Evolutionary conservation across 2,888 invertebrate species (phyloP).

Genomic region (Diachrysia chrysitis): DNA sequence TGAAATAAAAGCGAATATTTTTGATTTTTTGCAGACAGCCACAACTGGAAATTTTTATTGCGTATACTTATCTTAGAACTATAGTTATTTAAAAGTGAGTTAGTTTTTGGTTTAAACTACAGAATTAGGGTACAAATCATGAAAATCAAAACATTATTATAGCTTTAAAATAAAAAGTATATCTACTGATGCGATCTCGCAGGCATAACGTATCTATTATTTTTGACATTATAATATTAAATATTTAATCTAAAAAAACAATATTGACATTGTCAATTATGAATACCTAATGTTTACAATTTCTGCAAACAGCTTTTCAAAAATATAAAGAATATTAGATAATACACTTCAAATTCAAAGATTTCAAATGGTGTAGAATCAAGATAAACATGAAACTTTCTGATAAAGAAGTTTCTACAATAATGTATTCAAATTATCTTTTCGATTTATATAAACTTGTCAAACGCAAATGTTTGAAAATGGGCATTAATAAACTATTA

Average conservation of each 20-base stretch:
- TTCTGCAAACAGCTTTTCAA: constrained; percentile 15
- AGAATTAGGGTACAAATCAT: no score
- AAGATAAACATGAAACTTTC: constrained; percentile 10
- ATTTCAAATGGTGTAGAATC: constrained; percentile 11
- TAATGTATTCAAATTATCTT: constrained; percentile 14
- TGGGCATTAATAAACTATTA: not conserved
- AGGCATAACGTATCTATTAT: no score
- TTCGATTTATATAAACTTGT: constrained; percentile 11
- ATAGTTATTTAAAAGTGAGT: no score
- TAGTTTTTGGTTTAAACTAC: no score
- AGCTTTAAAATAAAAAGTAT: no score
- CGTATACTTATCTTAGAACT: no score
- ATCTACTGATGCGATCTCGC: no score
- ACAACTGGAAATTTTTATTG: not conserved
- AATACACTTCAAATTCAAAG: not conserved
- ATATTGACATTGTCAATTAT: no score
- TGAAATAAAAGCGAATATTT: not conserved
- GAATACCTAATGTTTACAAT: constrained; percentile 6
- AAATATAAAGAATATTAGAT: constrained; percentile 19
- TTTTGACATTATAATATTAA: no score
- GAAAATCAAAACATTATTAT: no score
- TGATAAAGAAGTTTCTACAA: constrained; percentile 10
- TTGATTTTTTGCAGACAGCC: constrained; percentile 8
- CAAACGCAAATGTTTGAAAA: constrained; percentile 6
- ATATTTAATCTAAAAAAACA: no score